A percentile compares a stretch with the other conserved stretches of the same genome.
Evolutionary conservation across 2,797 vertebrate genomes (phyloP).

Genomic region (Chloroceryle inda): DNA sequence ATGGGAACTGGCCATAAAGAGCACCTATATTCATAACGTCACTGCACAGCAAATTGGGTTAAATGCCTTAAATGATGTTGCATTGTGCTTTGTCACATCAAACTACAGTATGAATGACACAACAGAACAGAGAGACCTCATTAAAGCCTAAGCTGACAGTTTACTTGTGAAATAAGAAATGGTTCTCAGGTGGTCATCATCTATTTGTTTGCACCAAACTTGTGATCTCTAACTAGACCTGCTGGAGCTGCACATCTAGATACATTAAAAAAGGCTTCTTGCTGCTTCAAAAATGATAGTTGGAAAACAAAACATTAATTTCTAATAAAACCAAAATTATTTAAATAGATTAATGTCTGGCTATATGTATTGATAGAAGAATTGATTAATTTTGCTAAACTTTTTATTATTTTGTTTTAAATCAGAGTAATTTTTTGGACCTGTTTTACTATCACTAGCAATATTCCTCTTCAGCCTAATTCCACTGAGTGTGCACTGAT

Average conservation of each 20-base stretch:
- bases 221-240: background rate
- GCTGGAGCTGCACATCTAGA: background rate
- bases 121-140: background rate
- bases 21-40: background rate
- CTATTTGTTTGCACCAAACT: background rate
- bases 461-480: background rate
- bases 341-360: background rate
- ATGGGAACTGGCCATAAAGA: background rate
- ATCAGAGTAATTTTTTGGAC: background rate
- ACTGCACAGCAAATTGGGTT: background rate
- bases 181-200: background rate
- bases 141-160: background rate
- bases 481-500: background rate
- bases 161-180: background rate
- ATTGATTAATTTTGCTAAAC: background rate
- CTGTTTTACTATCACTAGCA: background rate
- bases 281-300: background rate
- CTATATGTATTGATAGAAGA: background rate
- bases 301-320: background rate
- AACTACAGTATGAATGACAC: background rate
- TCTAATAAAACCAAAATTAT: background rate
- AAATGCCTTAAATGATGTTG: background rate
- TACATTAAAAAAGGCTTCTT: background rate
- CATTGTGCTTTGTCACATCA: background rate
- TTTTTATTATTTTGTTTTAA: background rate